Base-by-base conservation (phyloP, 53 echinoderm and acorn worm genomes). In the Luidia sarsii region DNA sequence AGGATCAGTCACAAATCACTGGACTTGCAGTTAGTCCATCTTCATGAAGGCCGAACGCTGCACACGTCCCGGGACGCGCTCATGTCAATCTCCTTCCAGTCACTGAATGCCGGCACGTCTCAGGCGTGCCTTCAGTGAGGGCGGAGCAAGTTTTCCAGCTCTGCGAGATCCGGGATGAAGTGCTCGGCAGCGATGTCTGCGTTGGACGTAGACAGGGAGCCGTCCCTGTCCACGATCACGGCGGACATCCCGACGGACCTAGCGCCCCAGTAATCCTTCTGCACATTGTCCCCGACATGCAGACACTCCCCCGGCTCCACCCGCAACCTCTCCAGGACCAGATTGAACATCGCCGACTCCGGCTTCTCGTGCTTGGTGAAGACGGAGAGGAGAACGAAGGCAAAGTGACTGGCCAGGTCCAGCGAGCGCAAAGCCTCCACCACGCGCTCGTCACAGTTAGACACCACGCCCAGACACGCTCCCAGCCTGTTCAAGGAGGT, bases 361-460 rank as follows among this genome's bases (percentile, higher is more conserved):
- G 95, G 92, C 71, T 95, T 95, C 54, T 88, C 59, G 32, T 57
- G 75, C 14, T 79, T 69, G 10, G 66, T 83, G 39, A 70, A 55
- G 16, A 86, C 67, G 0, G 95, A 95, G 14, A 87, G 92, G 27
- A 95, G 51, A 37, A 95, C 85, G 68, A 90, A 90, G 41, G 92
- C 83, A 71, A 95, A 95, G 49, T 95, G 87, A 14, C 27, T 41
- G 50, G 90, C 90, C 2, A 95, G 61, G 41, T 93, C 74, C 10
- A 86, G 16, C 7, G 86, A 57, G 53, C 71, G 75, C 39, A 95
- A 50, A 33, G 90, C 67, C 3, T 53, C 57, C 30, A 92, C 34
- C 4, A 92, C 7, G 7, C 96, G 65, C 60, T 88, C 92, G 36
- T 95, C 96, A 52, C 82, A 85, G 83, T 95, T 92, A 30, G 96